Conservation (phyloP, 2,888 invertebrate species). For the Allophyes oxyacanthae region DNA sequence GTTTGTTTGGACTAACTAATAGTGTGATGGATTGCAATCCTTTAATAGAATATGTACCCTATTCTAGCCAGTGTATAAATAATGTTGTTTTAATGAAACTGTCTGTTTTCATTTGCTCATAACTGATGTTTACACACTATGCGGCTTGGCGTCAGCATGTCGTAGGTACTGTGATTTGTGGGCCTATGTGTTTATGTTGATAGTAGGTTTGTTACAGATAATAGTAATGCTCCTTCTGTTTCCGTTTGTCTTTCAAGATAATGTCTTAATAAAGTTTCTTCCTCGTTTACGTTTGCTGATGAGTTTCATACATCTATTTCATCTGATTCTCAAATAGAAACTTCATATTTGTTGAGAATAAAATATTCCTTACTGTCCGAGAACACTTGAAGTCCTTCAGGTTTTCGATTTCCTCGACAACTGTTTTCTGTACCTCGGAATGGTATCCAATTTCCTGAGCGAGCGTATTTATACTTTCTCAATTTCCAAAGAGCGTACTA, state of each 20-base stretch:
- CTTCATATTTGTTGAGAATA: slow-evolving; percentile 24
- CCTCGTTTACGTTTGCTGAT: neutral
- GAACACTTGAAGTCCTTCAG: slow-evolving; percentile 29
- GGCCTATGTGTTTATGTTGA: slow-evolving; percentile 14
- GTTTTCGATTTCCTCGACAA: slow-evolving; percentile 72
- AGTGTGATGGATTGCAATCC: slow-evolving; percentile 26
- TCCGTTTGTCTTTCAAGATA: too few species aligned
- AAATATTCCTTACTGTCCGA: slow-evolving; percentile 19
- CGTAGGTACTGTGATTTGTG: slow-evolving; percentile 26
- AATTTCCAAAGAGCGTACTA: slow-evolving; percentile 53
- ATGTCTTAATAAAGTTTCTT: too few species aligned
- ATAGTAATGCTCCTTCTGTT: too few species aligned
- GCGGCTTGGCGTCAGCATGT: slow-evolving; percentile 30
- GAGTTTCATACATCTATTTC: neutral
- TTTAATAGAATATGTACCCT: slow-evolving; percentile 32
- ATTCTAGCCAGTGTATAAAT: slow-evolving; percentile 40
- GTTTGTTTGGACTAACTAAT: slow-evolving; percentile 24
- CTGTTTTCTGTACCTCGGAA: slow-evolving; percentile 64
- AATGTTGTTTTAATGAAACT: slow-evolving; percentile 33
- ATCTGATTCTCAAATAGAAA: neutral
- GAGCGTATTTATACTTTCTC: slow-evolving; percentile 68
- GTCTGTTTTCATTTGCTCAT: slow-evolving; percentile 31
- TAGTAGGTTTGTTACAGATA: neutral
- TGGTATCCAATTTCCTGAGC: slow-evolving; percentile 74
- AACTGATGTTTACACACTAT: slow-evolving; percentile 17